Percentiles rank a stretch among this genome's conserved stretches.
These are phyloP conservation scores for Nilaparvata lugens DNA, from an alignment of 1,140 invertebrate genomes.

Conservation along the genomic window DNA sequence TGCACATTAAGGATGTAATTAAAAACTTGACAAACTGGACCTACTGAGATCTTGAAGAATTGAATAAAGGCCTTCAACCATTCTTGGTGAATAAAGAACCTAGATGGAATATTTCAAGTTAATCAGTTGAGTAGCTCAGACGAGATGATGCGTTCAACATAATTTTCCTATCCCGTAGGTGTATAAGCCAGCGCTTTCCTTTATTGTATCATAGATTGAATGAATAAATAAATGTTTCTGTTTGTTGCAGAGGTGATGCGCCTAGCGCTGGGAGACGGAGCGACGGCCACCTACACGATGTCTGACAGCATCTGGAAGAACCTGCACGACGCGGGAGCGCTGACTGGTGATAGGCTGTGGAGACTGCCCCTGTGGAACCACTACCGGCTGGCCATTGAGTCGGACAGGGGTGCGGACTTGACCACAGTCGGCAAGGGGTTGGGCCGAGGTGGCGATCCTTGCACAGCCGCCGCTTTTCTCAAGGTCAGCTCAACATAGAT, in stretches of 20 bases:
- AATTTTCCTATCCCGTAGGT: neutral
- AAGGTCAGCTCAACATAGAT: slow-evolving; percentile 28
- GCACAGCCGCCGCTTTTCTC: slow-evolving; percentile 83
- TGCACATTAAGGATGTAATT: neutral
- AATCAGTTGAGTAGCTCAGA: no score
- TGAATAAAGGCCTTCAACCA: no score
- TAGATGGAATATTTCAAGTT: neutral
- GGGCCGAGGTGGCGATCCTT: slow-evolving; percentile 59
- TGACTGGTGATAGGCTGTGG: slow-evolving; percentile 82
- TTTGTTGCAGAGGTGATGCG: slow-evolving; percentile 37
- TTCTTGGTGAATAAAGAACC: neutral
- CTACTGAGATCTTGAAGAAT: no score
- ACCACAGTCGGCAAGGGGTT: slow-evolving; percentile 59
- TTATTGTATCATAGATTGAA: neutral
- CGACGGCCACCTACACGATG: slow-evolving; percentile 70
- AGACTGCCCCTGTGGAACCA: slow-evolving; percentile 77
- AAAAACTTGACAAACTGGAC: no score
- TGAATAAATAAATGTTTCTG: neutral
- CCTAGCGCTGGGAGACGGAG: slow-evolving; percentile 60
- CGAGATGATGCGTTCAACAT: no score
- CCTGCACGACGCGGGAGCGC: slow-evolving; percentile 50
- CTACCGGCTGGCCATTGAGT: slow-evolving; percentile 59
- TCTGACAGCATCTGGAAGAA: slow-evolving; percentile 49
- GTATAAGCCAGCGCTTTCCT: neutral
- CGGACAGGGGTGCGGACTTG: slow-evolving; percentile 60